Evolutionary conservation across 1,140 invertebrate species (phyloP).

Genomic region (Pogonomyrmex barbatus): DNA sequence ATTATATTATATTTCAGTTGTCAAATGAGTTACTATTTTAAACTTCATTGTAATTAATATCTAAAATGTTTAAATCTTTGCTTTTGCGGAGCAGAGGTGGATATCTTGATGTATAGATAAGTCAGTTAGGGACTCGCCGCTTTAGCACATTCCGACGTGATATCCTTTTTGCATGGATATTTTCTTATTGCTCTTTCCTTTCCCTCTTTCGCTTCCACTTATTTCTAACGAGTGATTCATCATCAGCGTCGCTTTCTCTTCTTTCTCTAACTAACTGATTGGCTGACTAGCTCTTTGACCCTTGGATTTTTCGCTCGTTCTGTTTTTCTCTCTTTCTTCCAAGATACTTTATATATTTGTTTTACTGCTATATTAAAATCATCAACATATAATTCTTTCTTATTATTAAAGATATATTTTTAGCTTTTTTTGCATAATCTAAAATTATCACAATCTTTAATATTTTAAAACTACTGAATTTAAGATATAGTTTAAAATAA

Average conservation of each 20-base stretch:
- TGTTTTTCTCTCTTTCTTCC: slow-evolving; percentile 49
- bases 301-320: slow-evolving; percentile 63
- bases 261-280: slow-evolving; percentile 76
- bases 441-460: background rate
- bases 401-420: slow-evolving; percentile 56
- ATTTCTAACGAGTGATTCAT: slow-evolving; percentile 83
- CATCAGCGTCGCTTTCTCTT: slow-evolving; percentile 82
- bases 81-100: slow-evolving; percentile 1
- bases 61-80: slow-evolving; percentile 13
- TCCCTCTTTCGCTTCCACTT: slow-evolving; percentile 70
- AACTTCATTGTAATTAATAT: slow-evolving; percentile 19
- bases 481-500: background rate
- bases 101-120: slow-evolving; percentile 81
- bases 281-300: slow-evolving; percentile 71
- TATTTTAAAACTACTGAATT: slow-evolving; percentile 12
- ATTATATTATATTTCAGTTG: background rate
- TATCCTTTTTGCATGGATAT: slow-evolving; percentile 79
- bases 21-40: background rate
- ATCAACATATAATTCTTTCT: slow-evolving; percentile 74
- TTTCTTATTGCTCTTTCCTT: slow-evolving; percentile 80
- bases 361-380: slow-evolving; percentile 73
- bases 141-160: slow-evolving; percentile 83
- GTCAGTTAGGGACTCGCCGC: slow-evolving; percentile 84
- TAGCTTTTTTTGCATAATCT: slow-evolving; percentile 27
- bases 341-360: slow-evolving; percentile 68